A percentile compares a stretch with the other conserved stretches of the same genome.
These are phyloP conservation scores for Novumbra hubbsi DNA, from an alignment of 2,797 vertebrate species.

Conservation along the genomic window DNA sequence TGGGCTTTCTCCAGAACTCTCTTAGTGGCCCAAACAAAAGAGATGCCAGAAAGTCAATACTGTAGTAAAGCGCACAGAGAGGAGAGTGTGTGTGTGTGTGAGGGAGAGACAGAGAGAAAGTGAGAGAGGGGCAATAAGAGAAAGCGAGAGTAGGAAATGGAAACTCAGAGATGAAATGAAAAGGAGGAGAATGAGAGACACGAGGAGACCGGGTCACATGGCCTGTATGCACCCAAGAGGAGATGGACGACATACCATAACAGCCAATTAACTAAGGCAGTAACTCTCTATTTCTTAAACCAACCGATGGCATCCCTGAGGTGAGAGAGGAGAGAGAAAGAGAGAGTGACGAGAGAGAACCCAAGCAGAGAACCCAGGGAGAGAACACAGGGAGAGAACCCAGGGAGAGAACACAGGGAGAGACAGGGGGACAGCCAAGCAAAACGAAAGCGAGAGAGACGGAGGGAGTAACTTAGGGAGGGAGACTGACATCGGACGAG, in stretches of 20 bases:
- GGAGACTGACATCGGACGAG: background rate
- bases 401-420: constrained; percentile 10
- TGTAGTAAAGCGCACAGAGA: background rate
- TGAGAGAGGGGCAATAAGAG: background rate
- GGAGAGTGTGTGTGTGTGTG: background rate
- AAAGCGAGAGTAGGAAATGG: background rate
- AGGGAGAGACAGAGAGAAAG: background rate
- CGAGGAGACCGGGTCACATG: background rate
- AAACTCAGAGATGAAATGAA: background rate
- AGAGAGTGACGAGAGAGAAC: constrained; percentile 8
- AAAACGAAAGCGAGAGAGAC: background rate
- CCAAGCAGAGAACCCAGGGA: background rate
- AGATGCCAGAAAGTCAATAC: constrained; percentile 5
- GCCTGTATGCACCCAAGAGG: background rate
- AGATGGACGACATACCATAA: constrained; percentile 31
- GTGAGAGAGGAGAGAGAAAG: constrained; percentile 9
- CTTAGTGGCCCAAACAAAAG: background rate
- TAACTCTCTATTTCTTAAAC: constrained; percentile 46
- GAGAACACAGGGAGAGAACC: background rate
- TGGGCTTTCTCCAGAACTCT: constrained; percentile 4
- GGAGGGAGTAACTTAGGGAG: background rate
- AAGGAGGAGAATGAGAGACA: background rate
- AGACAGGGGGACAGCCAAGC: constrained; percentile 4
- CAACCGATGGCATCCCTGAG: constrained; percentile 25
- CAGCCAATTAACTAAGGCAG: constrained; percentile 46